A percentile compares a stretch with the other conserved stretches of the same genome.
phyloP scores from a whole-genome alignment of 1,140 invertebrate species.

The Drosophila ogumai region DNA sequence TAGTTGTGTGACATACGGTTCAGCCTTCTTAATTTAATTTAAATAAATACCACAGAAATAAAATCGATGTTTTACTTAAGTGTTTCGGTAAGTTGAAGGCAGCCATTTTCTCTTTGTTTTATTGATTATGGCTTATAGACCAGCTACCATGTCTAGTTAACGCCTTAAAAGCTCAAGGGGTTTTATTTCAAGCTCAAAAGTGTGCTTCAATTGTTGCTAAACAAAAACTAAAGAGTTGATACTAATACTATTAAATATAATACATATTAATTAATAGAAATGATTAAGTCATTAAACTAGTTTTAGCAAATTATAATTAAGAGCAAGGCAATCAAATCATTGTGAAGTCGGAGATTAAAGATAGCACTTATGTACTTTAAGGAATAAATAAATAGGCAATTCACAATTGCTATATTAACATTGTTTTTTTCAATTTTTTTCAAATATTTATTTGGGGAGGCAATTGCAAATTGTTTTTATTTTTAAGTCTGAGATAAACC shows the following conservation, averaged over 20 bases:
- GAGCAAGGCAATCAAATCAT: too few species aligned
- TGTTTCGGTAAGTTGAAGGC: neutral
- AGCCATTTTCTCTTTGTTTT: constrained; percentile 26
- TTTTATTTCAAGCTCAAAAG: constrained; percentile 51
- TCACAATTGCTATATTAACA: too few species aligned
- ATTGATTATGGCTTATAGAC: constrained; percentile 17
- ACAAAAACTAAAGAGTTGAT: neutral
- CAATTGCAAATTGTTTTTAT: neutral
- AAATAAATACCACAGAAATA: constrained; percentile 13
- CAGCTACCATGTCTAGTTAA: constrained; percentile 32
- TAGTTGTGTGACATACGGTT: constrained; percentile 24
- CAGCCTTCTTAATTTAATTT: constrained; percentile 33
- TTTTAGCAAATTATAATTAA: neutral
- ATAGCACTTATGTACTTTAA: neutral
- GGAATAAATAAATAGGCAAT: neutral
- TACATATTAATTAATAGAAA: neutral
- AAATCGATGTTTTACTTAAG: neutral
- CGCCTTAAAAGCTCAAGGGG: constrained; percentile 44
- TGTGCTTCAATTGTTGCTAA: constrained; percentile 37
- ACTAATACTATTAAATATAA: neutral
- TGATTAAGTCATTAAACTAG: neutral
- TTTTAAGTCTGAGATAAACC: neutral
- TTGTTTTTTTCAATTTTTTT: too few species aligned
- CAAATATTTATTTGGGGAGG: too few species aligned
- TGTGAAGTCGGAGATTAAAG: neutral